These are phyloP conservation scores for Molanna angustata DNA, from an alignment of 2,888 invertebrate genomes.

Conservation along the genomic window DNA sequence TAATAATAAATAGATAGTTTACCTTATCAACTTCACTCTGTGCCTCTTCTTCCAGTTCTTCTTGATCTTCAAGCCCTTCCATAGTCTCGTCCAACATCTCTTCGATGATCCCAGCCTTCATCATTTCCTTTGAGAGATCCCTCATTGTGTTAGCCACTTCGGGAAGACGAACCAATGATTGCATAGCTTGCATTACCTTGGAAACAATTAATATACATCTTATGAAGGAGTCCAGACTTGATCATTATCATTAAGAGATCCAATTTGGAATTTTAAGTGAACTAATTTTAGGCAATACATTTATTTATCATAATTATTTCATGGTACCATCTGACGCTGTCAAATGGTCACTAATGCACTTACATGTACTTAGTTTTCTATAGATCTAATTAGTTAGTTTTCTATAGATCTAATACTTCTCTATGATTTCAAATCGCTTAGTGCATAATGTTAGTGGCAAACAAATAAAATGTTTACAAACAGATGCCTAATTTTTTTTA, in stretches of 20 bases:
- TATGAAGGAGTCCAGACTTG: no score
- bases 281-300: not conserved
- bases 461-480: no score
- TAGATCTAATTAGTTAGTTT: no score
- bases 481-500: no score
- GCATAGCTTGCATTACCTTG: conserved; percentile 93
- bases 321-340: not conserved
- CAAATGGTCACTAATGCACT: no score
- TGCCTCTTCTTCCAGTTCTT: conserved; percentile 95
- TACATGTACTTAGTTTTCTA: no score
- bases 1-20: conserved; percentile 13
- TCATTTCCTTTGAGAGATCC: conserved; percentile 98
- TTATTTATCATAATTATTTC: not conserved
- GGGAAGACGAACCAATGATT: conserved; percentile 82
- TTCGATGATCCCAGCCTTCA: conserved; percentile 97
- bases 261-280: not conserved
- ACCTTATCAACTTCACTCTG: conserved; percentile 92
- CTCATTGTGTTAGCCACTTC: conserved; percentile 96
- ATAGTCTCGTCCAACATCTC: conserved; percentile 99
- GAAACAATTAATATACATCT: not conserved
- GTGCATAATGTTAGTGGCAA: no score
- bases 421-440: no score
- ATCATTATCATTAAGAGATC: no score
- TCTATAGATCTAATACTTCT: no score
- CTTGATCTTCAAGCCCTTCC: conserved; percentile 87